Conservation (phyloP, 2,888 invertebrate genomes). For the Latrodectus elegans region DNA sequence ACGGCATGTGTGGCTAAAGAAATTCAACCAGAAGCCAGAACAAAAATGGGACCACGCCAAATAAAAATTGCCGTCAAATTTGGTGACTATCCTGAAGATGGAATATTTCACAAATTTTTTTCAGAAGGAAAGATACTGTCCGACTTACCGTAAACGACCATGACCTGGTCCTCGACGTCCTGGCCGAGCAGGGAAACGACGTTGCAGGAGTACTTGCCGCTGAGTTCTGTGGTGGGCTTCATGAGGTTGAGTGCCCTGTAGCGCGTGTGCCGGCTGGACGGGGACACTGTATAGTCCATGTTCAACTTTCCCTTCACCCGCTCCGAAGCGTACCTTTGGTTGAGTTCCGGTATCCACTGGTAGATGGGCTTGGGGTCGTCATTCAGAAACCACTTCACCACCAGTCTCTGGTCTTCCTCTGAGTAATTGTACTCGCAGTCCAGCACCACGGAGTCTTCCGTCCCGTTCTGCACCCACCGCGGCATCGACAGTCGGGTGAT, state of each 20-base stretch:
- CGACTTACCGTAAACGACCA: constrained; percentile 72
- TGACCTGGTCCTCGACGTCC: constrained; percentile 69
- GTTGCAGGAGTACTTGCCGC: constrained; percentile 71
- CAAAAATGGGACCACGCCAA: too few relatives aligned
- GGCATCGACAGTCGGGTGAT: constrained; percentile 70
- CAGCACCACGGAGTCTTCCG: constrained; percentile 71
- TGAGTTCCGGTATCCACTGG: constrained; percentile 72
- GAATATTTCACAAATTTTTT: too few relatives aligned
- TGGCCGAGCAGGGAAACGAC: constrained; percentile 71
- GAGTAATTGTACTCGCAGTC: constrained; percentile 72
- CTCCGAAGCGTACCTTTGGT: constrained; percentile 59
- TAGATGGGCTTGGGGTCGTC: constrained; percentile 72
- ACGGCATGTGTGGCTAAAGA: too few relatives aligned
- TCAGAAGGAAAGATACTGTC: neutral
- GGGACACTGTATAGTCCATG: constrained; percentile 70
- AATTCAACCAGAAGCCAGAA: too few relatives aligned
- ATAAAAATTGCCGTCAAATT: too few relatives aligned
- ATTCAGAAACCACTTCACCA: constrained; percentile 72
- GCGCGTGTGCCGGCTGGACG: constrained; percentile 67
- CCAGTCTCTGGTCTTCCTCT: constrained; percentile 70
- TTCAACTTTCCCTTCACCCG: constrained; percentile 68
- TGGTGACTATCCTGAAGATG: too few relatives aligned
- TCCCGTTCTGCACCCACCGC: constrained; percentile 71
- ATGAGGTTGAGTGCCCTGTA: constrained; percentile 72
- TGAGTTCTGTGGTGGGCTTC: constrained; percentile 71